Conservation (phyloP, 2,797 vertebrate species). For the Cyprinella venusta region DNA sequence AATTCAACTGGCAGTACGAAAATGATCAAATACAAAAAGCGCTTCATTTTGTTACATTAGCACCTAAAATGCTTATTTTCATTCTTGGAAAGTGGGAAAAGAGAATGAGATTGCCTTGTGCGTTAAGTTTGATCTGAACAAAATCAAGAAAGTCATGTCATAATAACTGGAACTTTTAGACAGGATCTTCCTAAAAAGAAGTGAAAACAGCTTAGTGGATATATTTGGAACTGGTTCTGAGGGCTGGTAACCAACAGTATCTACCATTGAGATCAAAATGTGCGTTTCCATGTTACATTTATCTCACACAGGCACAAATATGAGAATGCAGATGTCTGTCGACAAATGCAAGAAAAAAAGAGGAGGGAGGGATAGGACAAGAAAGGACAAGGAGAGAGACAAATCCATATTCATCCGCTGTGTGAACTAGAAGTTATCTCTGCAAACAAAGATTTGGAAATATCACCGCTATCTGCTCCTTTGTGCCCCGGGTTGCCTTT, state of each 20-base stretch:
- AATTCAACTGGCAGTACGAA: background rate
- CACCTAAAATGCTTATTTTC: background rate
- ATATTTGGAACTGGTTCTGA: background rate
- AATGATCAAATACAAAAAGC: background rate
- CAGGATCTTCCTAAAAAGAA: background rate
- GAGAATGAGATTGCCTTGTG: background rate
- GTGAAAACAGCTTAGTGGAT: background rate
- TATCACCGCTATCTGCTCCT: constrained; percentile 45
- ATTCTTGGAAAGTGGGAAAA: background rate
- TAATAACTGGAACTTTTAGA: background rate
- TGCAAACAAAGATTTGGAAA: constrained; percentile 41
- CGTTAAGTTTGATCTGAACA: background rate
- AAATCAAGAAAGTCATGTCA: background rate
- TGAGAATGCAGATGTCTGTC: constrained; percentile 1
- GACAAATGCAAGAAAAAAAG: constrained; percentile 14
- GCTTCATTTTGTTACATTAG: background rate
- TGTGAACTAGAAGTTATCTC: constrained; percentile 29
- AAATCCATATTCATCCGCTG: constrained; percentile 12
- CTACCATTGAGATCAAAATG: background rate
- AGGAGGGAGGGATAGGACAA: rapidly evolving
- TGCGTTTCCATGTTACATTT: background rate
- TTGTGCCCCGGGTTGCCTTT: constrained; percentile 50
- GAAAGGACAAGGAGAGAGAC: constrained; percentile 9
- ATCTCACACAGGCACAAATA: background rate
- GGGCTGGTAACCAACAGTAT: background rate